These are phyloP conservation scores for Cheirogaleus major DNA, from an alignment of 2,797 vertebrate species.

Conservation along the genomic window DNA sequence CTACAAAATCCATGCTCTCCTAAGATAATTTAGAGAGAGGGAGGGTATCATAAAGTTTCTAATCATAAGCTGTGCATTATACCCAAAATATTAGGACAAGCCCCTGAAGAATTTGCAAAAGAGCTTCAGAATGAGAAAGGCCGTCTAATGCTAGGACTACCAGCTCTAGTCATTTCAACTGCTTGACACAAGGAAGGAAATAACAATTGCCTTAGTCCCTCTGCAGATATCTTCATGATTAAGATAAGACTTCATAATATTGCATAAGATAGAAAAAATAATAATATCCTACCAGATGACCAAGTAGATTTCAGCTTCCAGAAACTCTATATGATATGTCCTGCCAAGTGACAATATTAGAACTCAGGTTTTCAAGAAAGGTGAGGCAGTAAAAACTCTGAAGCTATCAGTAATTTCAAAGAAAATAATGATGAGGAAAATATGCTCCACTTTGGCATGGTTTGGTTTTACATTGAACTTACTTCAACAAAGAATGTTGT, in stretches of 20 bases:
- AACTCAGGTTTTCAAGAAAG: background rate
- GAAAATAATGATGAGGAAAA: background rate
- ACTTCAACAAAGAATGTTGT: background rate
- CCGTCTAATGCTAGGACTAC: background rate
- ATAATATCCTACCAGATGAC: background rate
- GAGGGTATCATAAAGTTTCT: fast-evolving
- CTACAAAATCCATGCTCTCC: background rate
- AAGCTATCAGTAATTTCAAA: background rate
- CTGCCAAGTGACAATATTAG: background rate
- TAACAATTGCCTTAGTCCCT: background rate
- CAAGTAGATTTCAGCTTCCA: background rate
- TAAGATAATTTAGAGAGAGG: background rate
- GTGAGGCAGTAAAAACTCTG: background rate
- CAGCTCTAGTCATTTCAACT: background rate
- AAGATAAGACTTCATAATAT: background rate
- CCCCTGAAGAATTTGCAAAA: background rate
- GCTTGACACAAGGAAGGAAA: background rate
- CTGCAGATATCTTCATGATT: background rate
- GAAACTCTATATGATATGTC: background rate
- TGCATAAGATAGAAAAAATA: background rate
- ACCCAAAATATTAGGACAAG: background rate
- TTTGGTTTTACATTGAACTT: background rate
- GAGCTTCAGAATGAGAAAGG: background rate
- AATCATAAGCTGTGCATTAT: background rate
- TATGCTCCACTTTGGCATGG: background rate